phyloP scores from a whole-genome alignment of 2,888 invertebrate genomes.

The Eupeodes luniger region DNA sequence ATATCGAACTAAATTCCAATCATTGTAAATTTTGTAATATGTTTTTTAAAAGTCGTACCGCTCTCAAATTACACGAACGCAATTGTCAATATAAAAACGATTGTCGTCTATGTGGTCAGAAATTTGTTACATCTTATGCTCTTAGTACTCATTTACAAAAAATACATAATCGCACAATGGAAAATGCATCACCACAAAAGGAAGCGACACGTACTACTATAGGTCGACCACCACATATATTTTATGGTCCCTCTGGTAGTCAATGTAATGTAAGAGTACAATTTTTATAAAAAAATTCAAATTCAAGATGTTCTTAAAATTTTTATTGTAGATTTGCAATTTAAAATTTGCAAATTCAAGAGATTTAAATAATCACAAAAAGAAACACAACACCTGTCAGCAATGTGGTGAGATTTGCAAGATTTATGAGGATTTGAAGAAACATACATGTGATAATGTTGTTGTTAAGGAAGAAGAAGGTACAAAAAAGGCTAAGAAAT shows the following conservation, averaged over 20 bases:
- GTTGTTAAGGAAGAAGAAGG: slow-evolving; percentile 10
- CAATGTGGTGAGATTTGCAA: slow-evolving; percentile 26
- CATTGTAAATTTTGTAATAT: slow-evolving; percentile 16
- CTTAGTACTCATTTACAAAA: slow-evolving; percentile 1
- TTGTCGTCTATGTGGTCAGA: slow-evolving; percentile 41
- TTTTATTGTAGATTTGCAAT: slow-evolving; percentile 23
- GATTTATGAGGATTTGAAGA: not conserved
- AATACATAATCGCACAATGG: not conserved
- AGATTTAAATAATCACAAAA: slow-evolving; percentile 28
- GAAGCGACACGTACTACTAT: not conserved
- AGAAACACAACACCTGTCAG: slow-evolving; percentile 27
- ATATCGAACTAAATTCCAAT: not conserved
- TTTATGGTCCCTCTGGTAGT: too few relatives aligned
- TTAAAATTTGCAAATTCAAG: slow-evolving; percentile 18
- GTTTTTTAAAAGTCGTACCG: slow-evolving; percentile 8
- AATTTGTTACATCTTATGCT: slow-evolving; percentile 26
- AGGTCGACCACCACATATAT: slow-evolving; percentile 3
- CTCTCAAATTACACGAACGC: slow-evolving; percentile 29
- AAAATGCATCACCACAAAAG: not conserved
- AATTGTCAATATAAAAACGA: slow-evolving; percentile 26
- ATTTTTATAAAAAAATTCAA: slow-evolving; percentile 10
- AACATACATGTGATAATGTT: slow-evolving; percentile 4
- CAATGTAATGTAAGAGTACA: slow-evolving; percentile 6
- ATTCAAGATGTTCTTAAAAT: not conserved
- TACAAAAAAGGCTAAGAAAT: not conserved